phyloP scores from a whole-genome alignment of 2,888 invertebrate genomes.

The Lamproptera curius region DNA sequence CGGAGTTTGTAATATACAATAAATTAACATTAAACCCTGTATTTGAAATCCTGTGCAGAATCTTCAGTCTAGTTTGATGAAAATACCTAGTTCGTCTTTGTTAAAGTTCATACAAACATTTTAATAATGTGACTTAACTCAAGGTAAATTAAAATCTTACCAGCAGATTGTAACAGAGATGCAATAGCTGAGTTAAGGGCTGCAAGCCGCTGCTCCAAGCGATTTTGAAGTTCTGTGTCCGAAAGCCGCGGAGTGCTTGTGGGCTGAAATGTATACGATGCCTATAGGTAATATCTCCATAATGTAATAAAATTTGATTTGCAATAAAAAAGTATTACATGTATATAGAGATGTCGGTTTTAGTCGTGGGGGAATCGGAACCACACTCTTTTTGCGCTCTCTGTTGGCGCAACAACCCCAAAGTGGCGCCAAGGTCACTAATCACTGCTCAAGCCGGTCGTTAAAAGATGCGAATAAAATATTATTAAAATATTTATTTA shows the following conservation, averaged over 20 bases:
- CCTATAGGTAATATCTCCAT: no score
- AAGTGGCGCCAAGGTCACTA: neutral
- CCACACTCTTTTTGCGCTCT: neutral
- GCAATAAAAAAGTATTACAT: neutral
- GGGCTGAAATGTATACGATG: no score
- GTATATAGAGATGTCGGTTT: neutral
- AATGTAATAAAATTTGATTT: no score
- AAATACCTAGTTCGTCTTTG: no score
- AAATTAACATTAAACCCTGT: no score
- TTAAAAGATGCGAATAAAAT: neutral
- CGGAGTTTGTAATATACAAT: no score
- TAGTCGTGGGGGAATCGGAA: neutral
- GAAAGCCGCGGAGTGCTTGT: neutral
- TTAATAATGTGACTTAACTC: neutral
- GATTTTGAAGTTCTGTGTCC: neutral
- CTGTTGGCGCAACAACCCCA: neutral
- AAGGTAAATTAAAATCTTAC: constrained; percentile 30
- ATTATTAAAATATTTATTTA: constrained; percentile 1
- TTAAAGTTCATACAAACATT: no score
- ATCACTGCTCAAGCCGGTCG: neutral
- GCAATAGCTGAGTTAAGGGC: constrained; percentile 52
- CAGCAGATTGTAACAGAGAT: constrained; percentile 39
- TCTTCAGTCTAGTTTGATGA: no score
- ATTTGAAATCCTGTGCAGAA: no score
- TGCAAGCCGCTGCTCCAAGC: constrained; percentile 37